phyloP scores from a whole-genome alignment of 2,113 vertebrate species.

The Micronisus gabar region DNA sequence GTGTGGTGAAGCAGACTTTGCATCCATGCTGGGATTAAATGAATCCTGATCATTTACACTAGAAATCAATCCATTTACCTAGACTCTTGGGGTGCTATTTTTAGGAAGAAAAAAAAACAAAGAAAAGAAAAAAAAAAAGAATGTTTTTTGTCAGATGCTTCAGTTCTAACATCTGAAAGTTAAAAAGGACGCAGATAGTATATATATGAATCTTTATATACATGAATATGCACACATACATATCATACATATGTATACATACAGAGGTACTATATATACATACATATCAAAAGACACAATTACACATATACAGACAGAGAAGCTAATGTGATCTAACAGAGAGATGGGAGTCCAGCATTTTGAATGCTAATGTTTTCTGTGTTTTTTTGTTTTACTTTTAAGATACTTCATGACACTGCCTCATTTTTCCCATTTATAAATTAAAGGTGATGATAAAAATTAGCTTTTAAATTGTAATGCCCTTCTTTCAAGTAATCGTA shows the following conservation, averaged over 20 bases:
- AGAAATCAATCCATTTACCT: background rate
- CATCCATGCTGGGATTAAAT: background rate
- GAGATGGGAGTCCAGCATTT: too few relatives aligned
- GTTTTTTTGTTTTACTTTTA: background rate
- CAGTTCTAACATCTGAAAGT: background rate
- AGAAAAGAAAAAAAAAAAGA: background rate
- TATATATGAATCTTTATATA: background rate
- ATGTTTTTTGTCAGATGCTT: background rate
- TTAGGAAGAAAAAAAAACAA: background rate
- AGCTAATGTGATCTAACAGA: too few relatives aligned
- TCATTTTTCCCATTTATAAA: conserved; percentile 6
- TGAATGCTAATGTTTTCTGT: too few relatives aligned
- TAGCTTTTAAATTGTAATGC: conserved; percentile 8
- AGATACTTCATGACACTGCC: background rate
- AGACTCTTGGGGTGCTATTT: background rate
- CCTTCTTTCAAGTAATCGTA: background rate
- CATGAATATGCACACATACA: background rate
- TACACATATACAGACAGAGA: too few relatives aligned
- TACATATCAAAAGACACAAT: too few relatives aligned
- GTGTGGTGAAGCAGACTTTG: background rate
- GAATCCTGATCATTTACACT: background rate
- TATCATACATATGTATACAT: conserved; percentile 11
- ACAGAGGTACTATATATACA: conserved; percentile 9
- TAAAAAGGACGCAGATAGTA: background rate
- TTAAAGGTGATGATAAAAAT: conserved; percentile 12